A percentile compares a stretch with the other conserved stretches of the same genome.
phyloP scores from a whole-genome alignment of 2,888 invertebrate genomes.

The Diloba caeruleocephala region DNA sequence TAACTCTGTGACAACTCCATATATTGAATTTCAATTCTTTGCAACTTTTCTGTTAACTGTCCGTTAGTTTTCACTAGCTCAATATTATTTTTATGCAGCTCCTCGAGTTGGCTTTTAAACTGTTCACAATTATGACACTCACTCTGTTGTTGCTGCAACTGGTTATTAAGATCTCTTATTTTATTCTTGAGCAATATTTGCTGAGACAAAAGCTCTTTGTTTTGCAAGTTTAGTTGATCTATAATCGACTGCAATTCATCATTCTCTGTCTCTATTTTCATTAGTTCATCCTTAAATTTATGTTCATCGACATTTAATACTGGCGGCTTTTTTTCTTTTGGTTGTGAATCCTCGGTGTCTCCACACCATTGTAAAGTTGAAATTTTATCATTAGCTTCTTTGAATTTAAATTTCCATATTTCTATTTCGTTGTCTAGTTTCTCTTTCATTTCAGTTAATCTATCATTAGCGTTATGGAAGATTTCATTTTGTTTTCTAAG shows the following conservation, averaged over 20 bases:
- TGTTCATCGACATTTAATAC: constrained; percentile 44
- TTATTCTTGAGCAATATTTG: constrained; percentile 68
- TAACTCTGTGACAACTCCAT: constrained; percentile 58
- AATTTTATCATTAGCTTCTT: constrained; percentile 91
- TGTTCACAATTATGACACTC: constrained; percentile 62
- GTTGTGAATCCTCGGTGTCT: constrained; percentile 65
- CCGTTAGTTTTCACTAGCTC: constrained; percentile 58
- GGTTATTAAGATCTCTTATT: constrained; percentile 70
- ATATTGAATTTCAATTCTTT: constrained; percentile 57
- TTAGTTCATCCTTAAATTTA: constrained; percentile 68
- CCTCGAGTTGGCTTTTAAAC: constrained; percentile 65
- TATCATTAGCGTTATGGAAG: constrained; percentile 93
- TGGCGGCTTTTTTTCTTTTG: constrained; percentile 46
- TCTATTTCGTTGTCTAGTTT: constrained; percentile 93
- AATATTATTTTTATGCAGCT: constrained; percentile 59
- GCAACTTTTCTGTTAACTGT: constrained; percentile 55
- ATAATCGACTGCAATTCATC: constrained; percentile 77
- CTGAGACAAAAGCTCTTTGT: constrained; percentile 67
- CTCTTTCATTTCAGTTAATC: constrained; percentile 94
- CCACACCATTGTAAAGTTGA: constrained; percentile 77
- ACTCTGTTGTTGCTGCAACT: constrained; percentile 58
- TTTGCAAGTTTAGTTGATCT: constrained; percentile 74
- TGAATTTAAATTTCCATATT: constrained; percentile 92
- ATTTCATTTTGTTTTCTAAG: constrained; percentile 92
- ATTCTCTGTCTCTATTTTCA: constrained; percentile 83